Evolutionary conservation across 1,140 invertebrate genomes (phyloP), one percentile per base, ranked within the genome.

Genomic region (Drosophila athabasca): DNA sequence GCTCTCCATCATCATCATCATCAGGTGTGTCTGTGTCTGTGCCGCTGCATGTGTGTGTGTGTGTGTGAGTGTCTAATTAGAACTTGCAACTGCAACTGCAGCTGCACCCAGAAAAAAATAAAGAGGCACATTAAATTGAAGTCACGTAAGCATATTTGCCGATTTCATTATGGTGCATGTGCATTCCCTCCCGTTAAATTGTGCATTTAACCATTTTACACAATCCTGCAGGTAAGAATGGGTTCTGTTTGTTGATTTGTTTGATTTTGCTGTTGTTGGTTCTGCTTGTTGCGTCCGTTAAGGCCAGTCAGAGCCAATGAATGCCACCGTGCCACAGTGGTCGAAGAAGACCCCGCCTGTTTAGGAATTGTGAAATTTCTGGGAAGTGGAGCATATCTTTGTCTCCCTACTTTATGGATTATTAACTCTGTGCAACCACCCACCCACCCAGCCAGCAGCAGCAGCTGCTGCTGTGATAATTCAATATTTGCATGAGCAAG

Each of bases 81-180:
- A 72, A 85, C 73, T 74, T 87, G 62, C 77, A 85, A 75, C 66
- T 65, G 74, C 65, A 60, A 65, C 81, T 62, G 76, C 35, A 39
- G 35, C 76, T 85, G 81, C 81, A 85, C 81, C 81, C 74, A 74
- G 41, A 51, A 74, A 73, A 39, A 41, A 29, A 72, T 35, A 72
- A 72, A 72, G 57, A 53, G 68, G 50, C 62, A 72, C 62, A 72
- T 61, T 44, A 59, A 69, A 87, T 78, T 85, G 75, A 81, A 85
- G 81, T 85, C 81, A 85, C 77, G 82, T 81, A 81, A 87, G 62
- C 82, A 70, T 85, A 87, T 85, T 87, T 85, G 81, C 65, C 76
- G 82, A 85, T 87, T 87, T 80, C 66, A 87, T 85, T 85, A 87
- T 69, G 51, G 61, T 48, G 66, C 77, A 81, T 80, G 61, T 48